Base-by-base conservation (phyloP, 2,888 invertebrate genomes). In the Hipparchia semele region DNA sequence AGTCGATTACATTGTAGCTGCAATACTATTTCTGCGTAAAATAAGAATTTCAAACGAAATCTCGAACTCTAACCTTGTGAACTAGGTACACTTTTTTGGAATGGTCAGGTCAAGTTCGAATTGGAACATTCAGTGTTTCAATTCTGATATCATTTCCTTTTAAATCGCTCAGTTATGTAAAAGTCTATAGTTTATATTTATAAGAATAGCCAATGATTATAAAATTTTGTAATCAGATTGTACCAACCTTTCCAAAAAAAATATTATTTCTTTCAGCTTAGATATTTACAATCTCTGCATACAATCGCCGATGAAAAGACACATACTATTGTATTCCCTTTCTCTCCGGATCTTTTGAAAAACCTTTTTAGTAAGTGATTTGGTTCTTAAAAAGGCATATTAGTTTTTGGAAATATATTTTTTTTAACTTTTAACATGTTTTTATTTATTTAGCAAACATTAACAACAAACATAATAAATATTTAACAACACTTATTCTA, bases 271-370 rank as follows among this genome's bases (percentile, higher is more conserved):
- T 87, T 87, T 73, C 88, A 97, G 96, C 85, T 97, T 71, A 94
- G 97, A 62, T 97, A 97, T 87, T 90, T 98, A 76, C 98, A 98
- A 94, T 98, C 98, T 0, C 89, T 98, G 75, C 97, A 95, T 90
- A 96, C 96, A 82, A 98, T 98, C 81, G 96, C 98, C 0, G 96
- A 97, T 0, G 98, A 98, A 85, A 97, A 97, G 88, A 98, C 98
- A 82, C 98, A 98, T 0, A 98, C 98, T 0, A 97, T 98, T 79
- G 96, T 98, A 13, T 97, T 98, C 88, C 98, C 98, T 1, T 90
- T 98, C 78, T 97, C 98, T 2, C 95, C 97, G 81, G 97, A 98
- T 78, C 90, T 94, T 70, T 74, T 95, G 8, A 82, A 94, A 65
- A 90, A 92, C 68, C 90, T 88, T 51, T 81, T 85, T 65, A 79